Evolutionary conservation across 2,113 vertebrate species (phyloP), one percentile per base, ranked within the genome.

Genomic region (Elachura formosa): DNA sequence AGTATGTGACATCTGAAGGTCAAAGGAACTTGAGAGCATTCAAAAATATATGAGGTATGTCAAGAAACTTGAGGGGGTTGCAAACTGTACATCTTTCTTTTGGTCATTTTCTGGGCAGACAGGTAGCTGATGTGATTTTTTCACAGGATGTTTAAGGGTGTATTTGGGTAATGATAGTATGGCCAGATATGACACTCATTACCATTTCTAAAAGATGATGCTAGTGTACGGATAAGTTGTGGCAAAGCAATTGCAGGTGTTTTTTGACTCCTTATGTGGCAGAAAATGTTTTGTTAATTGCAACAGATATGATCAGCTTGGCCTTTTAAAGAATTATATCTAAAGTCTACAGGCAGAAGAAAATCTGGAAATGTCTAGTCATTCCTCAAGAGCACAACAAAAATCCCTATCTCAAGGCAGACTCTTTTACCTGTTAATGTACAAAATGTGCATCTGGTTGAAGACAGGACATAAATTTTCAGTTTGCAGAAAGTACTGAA

Each of bases 1-100:
- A 81, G n/a, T 84, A 49, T 38, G 56, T 2, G 31, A 34, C 69
- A 61, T 49, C 54, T 76, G 68, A 93, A 90, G 67, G 67, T 93
- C 83, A 77, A 61, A 76, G 36, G 69, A 89, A 56, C 81, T 41
- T 75, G n/a, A 76, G 31, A 80, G 25, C 2, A 0, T 94, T 91
- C 9, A 19, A 90, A 95, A 91, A 92, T 90, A 56, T n/a, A 73
- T 84, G 85, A 74, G 52, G 45, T 90, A 41, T 75, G 86, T 94
- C 68, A 87, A 29, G 51, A 83, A 85, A 87, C 36, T 51, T 81
- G 66, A 78, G 59, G n/a, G 54, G 20, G 13, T 52, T 90, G 73
- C 82, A 86, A 67, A 78, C 41, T 34, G 48, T 58, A 38, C 76
- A 52, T 75, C 88, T 87, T 87, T 80, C 62, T 93, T 88, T 46